Base-by-base conservation (phyloP, 2,888 invertebrate genomes). In the Galerucella nymphaeae region DNA sequence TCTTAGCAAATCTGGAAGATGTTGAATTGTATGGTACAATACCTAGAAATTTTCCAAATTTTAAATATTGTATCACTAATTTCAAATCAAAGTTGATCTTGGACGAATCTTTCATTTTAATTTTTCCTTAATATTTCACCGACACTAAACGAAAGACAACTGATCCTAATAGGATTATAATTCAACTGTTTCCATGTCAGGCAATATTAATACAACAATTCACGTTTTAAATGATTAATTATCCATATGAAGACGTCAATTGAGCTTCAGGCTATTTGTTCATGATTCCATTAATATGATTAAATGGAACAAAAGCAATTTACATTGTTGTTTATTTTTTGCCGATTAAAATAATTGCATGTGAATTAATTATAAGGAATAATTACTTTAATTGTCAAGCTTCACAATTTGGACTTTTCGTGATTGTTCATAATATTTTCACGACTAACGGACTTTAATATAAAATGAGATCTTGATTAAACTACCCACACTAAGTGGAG, bases 21-120 rank as follows among this genome's bases (percentile, higher is more conserved):
- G 41, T 14, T 5, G 42, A 18, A 45, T 57, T 57, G 2, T 45
- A 20, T 2, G 70, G 70, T 6, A 70, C 53, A 0, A 42, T 57
- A 0, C 70, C 70, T 11, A 63, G 8, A 16, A 45, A 11, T 63
- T 62, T 55, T 6, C 70, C 70, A 6, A 70, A 3, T 14, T 45
- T 64, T 8, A 70, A 63, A 16, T 53, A 64, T 16, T 8, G 4
- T 70, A 18, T 41, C 5, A 64, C 23, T 16, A 70, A 45, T 14
- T 70, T 64, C 30, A 70, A 30, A 42, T 70, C 70, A n/a, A 42
- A 30, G 55, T 42, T 63, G 4, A 61, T 11, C 13, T 66, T 41
- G 2, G 14, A 16, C 1, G n/a, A 9, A 23, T 38, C 41, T 41
- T 20, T 10, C 59, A 20, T 67, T 67, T 20, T 20, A n/a, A 20